Evolutionary conservation across 2,888 invertebrate species (phyloP).

Genomic region (Pilophorus perplexus): DNA sequence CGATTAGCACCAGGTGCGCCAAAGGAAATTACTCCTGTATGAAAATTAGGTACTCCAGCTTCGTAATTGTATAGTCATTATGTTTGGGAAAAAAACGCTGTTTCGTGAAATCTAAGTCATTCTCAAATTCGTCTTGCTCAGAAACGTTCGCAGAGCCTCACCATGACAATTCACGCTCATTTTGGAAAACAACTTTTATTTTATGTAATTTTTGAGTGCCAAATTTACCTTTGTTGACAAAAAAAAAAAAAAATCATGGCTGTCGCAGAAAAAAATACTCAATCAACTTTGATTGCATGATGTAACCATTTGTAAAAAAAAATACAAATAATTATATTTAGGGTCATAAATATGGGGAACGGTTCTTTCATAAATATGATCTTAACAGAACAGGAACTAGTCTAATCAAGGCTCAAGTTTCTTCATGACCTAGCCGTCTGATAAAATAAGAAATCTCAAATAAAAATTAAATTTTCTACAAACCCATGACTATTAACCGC

Average conservation of each 20-base stretch:
- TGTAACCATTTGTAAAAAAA: too few species aligned
- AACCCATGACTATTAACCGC: constrained; percentile 23
- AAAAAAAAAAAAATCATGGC: too few species aligned
- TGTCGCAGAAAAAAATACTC: too few species aligned
- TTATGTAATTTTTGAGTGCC: too few species aligned
- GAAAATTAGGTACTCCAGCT: too few species aligned
- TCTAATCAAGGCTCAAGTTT: constrained; percentile 15
- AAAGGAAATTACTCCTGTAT: constrained; percentile 4
- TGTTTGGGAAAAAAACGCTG: too few species aligned
- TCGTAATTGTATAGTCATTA: too few species aligned
- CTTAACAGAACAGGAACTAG: constrained; percentile 13
- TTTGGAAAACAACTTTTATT: neutral
- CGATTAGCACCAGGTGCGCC: neutral
- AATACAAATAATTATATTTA: too few species aligned
- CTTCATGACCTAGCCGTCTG: neutral
- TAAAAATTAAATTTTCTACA: neutral
- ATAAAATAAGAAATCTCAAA: neutral
- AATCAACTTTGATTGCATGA: too few species aligned
- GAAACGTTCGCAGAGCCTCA: constrained; percentile 4
- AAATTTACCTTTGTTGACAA: too few species aligned
- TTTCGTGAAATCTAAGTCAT: constrained; percentile 39
- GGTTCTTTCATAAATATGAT: neutral
- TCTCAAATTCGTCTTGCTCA: constrained; percentile 24
- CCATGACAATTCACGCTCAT: constrained; percentile 1
- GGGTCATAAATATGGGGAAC: too few species aligned